A percentile compares a stretch with the other conserved stretches of the same genome.
Evolutionary conservation across 2,113 vertebrate species (phyloP).

Genomic region (Alosa alosa): DNA sequence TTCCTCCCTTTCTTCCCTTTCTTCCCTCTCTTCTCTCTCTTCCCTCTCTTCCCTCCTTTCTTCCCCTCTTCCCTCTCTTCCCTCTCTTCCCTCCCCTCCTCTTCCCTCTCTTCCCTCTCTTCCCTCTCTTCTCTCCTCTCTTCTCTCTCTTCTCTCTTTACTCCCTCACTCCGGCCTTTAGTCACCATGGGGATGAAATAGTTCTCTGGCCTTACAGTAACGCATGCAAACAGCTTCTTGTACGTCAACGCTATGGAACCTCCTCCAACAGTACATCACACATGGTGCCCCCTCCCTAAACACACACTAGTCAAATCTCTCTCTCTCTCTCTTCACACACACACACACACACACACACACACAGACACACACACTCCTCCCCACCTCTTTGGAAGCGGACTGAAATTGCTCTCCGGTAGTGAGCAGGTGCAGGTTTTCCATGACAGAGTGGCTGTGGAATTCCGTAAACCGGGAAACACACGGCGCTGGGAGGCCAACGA

Average conservation of each 20-base stretch:
- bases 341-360: no score
- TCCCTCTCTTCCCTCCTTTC: no score
- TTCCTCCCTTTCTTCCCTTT: no score
- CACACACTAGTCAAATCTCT: background rate
- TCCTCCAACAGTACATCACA: background rate
- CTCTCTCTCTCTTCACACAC: background rate
- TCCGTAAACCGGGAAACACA: slow-evolving; percentile 52
- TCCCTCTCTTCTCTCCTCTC: background rate
- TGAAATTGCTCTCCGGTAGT: slow-evolving; percentile 66
- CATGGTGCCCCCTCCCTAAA: background rate
- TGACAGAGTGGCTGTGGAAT: slow-evolving; percentile 69
- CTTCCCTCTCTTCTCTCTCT: no score
- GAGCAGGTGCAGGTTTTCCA: slow-evolving; percentile 79
- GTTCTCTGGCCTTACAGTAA: background rate
- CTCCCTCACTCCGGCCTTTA: no score
- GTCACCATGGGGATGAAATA: no score
- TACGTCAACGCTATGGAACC: background rate
- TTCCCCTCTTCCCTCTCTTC: no score
- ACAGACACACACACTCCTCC: background rate
- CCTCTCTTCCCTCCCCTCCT: no score
- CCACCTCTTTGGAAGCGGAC: slow-evolving; percentile 38
- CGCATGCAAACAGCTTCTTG: background rate
- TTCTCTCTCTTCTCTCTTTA: no score
- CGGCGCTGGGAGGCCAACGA: background rate
- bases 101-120: background rate